These are phyloP conservation scores for Serinus canaria DNA, from an alignment of 2,113 vertebrate genomes.

Conservation along the genomic window DNA sequence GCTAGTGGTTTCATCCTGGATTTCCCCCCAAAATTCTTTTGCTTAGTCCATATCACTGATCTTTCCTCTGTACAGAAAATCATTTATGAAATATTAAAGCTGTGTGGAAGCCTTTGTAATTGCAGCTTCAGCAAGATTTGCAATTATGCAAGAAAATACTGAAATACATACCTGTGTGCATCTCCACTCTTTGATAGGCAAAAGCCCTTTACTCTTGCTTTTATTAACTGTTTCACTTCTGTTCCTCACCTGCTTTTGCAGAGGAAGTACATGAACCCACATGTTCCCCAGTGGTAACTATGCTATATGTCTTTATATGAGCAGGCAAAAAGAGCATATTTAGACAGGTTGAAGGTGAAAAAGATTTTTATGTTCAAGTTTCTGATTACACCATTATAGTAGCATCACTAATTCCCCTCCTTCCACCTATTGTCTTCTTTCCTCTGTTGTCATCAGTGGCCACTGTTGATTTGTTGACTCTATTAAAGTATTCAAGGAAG, in stretches of 20 bases:
- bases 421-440: constrained; percentile 47
- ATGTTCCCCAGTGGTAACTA: background rate
- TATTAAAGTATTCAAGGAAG: constrained; percentile 57
- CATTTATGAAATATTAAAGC: background rate
- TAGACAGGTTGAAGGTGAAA: constrained; percentile 22
- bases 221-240: background rate
- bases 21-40: background rate
- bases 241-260: background rate
- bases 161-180: background rate
- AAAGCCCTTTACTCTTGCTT: background rate
- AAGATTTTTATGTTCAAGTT: constrained; percentile 35
- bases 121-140: constrained; percentile 15
- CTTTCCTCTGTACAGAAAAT: background rate
- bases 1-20: background rate
- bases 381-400: constrained; percentile 32
- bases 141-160: constrained; percentile 1
- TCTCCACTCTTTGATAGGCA: background rate
- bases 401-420: constrained; percentile 50
- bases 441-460: constrained; percentile 54
- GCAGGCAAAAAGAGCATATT: constrained; percentile 10
- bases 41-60: background rate
- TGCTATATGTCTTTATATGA: background rate
- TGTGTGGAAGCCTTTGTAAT: background rate
- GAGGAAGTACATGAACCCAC: background rate
- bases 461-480: constrained; percentile 62